These are phyloP conservation scores for Euphonia xanthogaster DNA, from an alignment of 2,797 vertebrate species.

Conservation along the genomic window DNA sequence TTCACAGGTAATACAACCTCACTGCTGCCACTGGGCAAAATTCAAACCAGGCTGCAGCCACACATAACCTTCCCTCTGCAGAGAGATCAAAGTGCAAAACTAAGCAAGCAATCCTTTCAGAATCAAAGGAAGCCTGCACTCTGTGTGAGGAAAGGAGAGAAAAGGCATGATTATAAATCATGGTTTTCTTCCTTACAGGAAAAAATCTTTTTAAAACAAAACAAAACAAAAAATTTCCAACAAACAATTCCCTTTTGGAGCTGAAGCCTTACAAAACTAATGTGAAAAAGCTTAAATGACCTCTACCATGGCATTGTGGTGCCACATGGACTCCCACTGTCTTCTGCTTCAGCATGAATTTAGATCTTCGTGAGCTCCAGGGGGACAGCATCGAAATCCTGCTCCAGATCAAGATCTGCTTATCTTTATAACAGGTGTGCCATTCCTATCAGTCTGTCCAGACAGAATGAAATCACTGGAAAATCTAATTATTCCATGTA, in stretches of 20 bases:
- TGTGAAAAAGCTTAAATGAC: neutral
- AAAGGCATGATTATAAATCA: neutral
- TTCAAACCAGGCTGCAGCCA: neutral
- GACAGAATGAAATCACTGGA: neutral
- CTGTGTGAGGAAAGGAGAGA: neutral
- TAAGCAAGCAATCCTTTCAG: neutral
- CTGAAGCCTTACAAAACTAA: neutral
- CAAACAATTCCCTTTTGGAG: neutral
- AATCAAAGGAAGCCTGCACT: neutral
- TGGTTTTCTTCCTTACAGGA: neutral
- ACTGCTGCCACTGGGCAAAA: constrained; percentile 19
- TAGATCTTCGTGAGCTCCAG: neutral
- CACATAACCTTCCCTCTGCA: neutral
- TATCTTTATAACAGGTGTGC: neutral
- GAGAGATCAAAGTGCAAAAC: neutral
- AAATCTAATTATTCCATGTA: neutral
- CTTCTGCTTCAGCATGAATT: neutral
- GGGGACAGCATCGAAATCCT: neutral
- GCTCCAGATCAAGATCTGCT: neutral
- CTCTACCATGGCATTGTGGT: neutral
- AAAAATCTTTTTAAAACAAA: neutral
- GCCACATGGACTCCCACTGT: neutral
- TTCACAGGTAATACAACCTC: neutral
- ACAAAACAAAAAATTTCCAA: neutral
- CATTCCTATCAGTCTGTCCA: neutral